Conservation (phyloP, 1,140 invertebrate species). For the Bombus waltoni region DNA sequence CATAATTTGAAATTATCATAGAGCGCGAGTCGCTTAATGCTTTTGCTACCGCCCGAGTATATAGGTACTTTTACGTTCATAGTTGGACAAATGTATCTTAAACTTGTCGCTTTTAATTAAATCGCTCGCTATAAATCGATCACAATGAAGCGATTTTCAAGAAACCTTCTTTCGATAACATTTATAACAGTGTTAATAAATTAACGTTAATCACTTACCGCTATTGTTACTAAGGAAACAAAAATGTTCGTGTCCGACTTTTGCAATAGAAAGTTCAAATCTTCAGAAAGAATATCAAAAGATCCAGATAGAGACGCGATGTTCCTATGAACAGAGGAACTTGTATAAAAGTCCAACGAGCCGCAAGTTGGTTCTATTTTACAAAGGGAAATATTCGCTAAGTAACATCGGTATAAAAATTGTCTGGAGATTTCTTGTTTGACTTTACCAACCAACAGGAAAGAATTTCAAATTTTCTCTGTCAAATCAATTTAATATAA, state of each 20-base stretch:
- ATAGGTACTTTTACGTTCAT: too few species aligned
- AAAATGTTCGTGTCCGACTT: neutral
- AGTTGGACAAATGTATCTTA: too few species aligned
- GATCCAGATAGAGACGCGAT: neutral
- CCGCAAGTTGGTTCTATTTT: neutral
- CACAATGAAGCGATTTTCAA: too few species aligned
- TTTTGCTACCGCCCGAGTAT: too few species aligned
- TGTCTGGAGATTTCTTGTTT: neutral
- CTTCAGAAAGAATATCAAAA: neutral
- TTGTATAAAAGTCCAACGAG: neutral
- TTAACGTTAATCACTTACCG: neutral
- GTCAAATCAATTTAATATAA: too few species aligned
- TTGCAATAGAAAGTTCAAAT: neutral
- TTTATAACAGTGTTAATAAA: neutral
- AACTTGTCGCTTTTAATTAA: too few species aligned
- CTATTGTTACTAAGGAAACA: neutral
- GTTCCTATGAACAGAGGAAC: neutral
- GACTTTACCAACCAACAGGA: neutral
- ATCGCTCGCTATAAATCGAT: too few species aligned
- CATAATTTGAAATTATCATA: too few species aligned
- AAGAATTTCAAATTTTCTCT: too few species aligned
- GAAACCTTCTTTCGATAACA: neutral
- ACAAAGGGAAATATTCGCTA: conserved; percentile 7
- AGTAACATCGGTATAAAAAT: conserved; percentile 10
- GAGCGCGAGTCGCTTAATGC: too few species aligned